Base-by-base conservation (phyloP, 2,113 vertebrate genomes). In the Pontoporia blainvillei region DNA sequence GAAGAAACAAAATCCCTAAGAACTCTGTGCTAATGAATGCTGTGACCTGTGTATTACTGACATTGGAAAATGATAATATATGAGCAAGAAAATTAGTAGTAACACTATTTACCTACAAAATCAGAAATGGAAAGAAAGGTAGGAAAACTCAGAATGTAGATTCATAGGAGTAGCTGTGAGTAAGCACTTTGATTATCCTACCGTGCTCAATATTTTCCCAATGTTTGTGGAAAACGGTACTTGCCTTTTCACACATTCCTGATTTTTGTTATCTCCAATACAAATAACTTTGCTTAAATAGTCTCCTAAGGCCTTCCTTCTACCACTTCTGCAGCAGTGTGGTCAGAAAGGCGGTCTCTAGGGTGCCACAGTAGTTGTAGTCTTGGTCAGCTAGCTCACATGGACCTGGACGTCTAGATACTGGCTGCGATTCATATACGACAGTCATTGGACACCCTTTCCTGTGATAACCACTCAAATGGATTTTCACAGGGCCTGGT, bases 21-120 rank as follows among this genome's bases (percentile, higher is more conserved):
- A 95, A 86, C 49, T 93, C 57, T 94, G 69, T 62, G 75, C 85
- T 93, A 85, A 67, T 39, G 27, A 88, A 87, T 69, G 46, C 21
- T 72, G 46, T 72, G n/a, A 76, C 17, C 27, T 73, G 76, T 61
- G 23, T 52, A 86, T 46, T 71, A 76, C 34, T 83, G 83, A 83
- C 71, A 59, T 29, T 96, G 31, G 39, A 79, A 96, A 89, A 69
- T 5, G 25, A 41, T 57, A 73, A 44, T 71, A 62, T 18, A 66
- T 44, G n/a, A 73, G 10, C 6, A 82, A 91, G 66, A 85, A 95
- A 96, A 81, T 85, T 52, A 67, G 52, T 52, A 75, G 23, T 11
- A 92, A 69, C 3, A 88, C 54, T 59, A 82, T 57, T 82, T 84
- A 92, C 29, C 52, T 76, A 54, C 13, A 93, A 81, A 92, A 73